phyloP scores from a whole-genome alignment of 2,888 invertebrate genomes.

The Xestia ashworthii region DNA sequence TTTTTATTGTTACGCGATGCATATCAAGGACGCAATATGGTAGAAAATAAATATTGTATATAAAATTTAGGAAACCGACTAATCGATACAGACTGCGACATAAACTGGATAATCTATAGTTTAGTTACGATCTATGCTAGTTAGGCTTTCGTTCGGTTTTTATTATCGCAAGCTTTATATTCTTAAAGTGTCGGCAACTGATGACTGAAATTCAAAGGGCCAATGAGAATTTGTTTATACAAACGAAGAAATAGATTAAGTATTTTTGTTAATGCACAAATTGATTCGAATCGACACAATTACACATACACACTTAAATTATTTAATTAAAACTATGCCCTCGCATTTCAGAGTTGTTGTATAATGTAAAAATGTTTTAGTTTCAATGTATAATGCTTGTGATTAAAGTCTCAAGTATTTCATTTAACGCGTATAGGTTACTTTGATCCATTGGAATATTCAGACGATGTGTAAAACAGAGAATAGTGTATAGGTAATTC shows the following conservation, averaged over 20 bases:
- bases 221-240: slow-evolving; percentile 84
- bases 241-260: slow-evolving; percentile 77
- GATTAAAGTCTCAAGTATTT: slow-evolving; percentile 76
- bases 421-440: slow-evolving; percentile 79
- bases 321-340: slow-evolving; percentile 81
- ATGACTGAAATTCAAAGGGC: slow-evolving; percentile 89
- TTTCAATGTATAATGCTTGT: slow-evolving; percentile 71
- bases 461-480: slow-evolving; percentile 86
- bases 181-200: slow-evolving; percentile 86
- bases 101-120: slow-evolving; percentile 88
- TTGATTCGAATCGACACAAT: slow-evolving; percentile 77
- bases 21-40: slow-evolving; percentile 91
- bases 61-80: slow-evolving; percentile 87
- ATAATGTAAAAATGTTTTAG: slow-evolving; percentile 78
- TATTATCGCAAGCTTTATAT: slow-evolving; percentile 88
- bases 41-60: slow-evolving; percentile 91
- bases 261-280: slow-evolving; percentile 84
- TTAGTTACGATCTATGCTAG: slow-evolving; percentile 89
- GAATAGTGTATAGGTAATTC: slow-evolving; percentile 88
- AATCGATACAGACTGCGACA: slow-evolving; percentile 88
- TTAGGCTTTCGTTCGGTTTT: slow-evolving; percentile 87
- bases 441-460: slow-evolving; percentile 86
- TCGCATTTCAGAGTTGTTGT: slow-evolving; percentile 87
- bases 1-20: slow-evolving; percentile 91
- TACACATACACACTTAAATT: slow-evolving; percentile 69